Evolutionary conservation across 2,797 vertebrate genomes (phyloP).

Genomic region (Decapterus maruadsi): DNA sequence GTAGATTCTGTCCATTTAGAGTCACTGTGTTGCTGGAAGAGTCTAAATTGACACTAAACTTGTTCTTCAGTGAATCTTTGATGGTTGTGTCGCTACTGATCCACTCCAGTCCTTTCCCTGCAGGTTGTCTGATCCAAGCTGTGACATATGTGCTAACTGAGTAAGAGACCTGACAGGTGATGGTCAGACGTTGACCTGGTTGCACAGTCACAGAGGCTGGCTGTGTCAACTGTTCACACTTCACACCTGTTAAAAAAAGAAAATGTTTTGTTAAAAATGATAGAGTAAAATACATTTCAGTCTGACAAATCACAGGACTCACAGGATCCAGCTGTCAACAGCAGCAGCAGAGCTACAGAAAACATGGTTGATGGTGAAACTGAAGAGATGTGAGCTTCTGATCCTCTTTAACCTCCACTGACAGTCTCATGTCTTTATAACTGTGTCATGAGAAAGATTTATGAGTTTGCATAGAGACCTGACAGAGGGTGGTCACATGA

Average conservation of each 20-base stretch:
- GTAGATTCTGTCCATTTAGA: conserved; percentile 8
- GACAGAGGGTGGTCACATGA: too few relatives aligned
- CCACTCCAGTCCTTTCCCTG: too few relatives aligned
- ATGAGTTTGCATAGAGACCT: too few relatives aligned
- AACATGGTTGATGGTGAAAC: too few relatives aligned
- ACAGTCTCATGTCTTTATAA: too few relatives aligned
- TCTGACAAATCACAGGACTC: too few relatives aligned
- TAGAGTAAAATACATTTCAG: too few relatives aligned
- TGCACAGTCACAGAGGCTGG: conserved; percentile 54
- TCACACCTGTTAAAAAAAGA: conserved; percentile 32
- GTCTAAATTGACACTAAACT: background rate
- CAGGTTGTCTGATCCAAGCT: conserved; percentile 31
- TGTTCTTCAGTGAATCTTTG: conserved; percentile 19
- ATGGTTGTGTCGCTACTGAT: background rate
- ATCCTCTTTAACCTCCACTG: too few relatives aligned
- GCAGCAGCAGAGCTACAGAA: too few relatives aligned
- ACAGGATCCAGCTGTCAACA: conserved; percentile 61
- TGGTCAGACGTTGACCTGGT: conserved; percentile 51
- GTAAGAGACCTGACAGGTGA: conserved; percentile 50
- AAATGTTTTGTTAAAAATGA: background rate
- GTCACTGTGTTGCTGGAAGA: conserved; percentile 24
- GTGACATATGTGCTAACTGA: conserved; percentile 3
- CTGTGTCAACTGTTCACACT: conserved; percentile 45
- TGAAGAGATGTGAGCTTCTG: too few relatives aligned
- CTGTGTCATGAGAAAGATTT: too few relatives aligned